phyloP scores from a whole-genome alignment of 2,888 invertebrate genomes.

The Sinelater perroti region DNA sequence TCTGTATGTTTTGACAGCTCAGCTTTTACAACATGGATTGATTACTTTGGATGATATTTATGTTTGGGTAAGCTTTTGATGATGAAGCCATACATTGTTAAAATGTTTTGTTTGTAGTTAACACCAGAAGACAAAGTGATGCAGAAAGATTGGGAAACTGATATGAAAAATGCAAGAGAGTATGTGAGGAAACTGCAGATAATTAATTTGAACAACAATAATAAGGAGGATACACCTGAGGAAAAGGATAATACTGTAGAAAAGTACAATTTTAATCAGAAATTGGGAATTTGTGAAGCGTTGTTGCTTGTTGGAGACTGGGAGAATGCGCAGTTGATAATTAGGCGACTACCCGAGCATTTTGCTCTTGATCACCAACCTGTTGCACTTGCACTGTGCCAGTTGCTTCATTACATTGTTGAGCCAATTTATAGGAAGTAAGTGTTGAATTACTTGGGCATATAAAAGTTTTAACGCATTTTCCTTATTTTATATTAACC shows the following conservation, averaged over 20 bases:
- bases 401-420: slow-evolving; percentile 82
- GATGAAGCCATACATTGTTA: slow-evolving; percentile 6
- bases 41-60: slow-evolving; percentile 89
- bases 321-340: slow-evolving; percentile 82
- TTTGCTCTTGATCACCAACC: slow-evolving; percentile 81
- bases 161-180: slow-evolving; percentile 83
- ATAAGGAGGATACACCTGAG: slow-evolving; percentile 75
- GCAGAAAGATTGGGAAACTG: slow-evolving; percentile 81
- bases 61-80: slow-evolving; percentile 77
- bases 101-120: slow-evolving; percentile 66
- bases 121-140: slow-evolving; percentile 86
- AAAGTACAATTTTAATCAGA: slow-evolving; percentile 79
- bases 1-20: slow-evolving; percentile 88
- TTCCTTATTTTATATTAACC: not conserved
- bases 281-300: slow-evolving; percentile 91
- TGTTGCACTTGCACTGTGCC: slow-evolving; percentile 79
- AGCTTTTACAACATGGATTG: slow-evolving; percentile 87
- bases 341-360: slow-evolving; percentile 83
- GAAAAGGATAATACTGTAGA: slow-evolving; percentile 76
- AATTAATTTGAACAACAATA: slow-evolving; percentile 82
- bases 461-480: not conserved
- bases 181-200: slow-evolving; percentile 87
- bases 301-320: slow-evolving; percentile 89
- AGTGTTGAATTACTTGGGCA: slow-evolving; percentile 50
- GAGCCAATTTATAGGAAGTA: slow-evolving; percentile 87